phyloP scores from a whole-genome alignment of 2,888 invertebrate species.

The Lasioglossum oenotherae region DNA sequence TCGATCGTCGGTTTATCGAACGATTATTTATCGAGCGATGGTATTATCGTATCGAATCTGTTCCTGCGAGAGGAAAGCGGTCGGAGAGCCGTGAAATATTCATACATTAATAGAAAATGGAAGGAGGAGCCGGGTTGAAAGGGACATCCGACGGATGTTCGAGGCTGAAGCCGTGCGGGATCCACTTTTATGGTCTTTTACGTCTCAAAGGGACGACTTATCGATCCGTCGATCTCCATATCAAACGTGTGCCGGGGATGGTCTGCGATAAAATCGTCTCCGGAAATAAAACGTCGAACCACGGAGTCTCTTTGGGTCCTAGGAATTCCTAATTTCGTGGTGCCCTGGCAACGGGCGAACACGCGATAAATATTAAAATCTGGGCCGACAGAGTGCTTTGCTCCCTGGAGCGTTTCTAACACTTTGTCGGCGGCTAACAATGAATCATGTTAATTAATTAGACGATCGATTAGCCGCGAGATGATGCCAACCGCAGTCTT shows the following conservation, averaged over 20 bases:
- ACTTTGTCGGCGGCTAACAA: conserved; percentile 3
- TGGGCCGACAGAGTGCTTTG: neutral
- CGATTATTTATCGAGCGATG: neutral
- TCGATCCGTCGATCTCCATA: conserved; percentile 65
- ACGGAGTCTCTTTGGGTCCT: neutral
- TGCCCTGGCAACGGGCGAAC: neutral
- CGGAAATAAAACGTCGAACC: conserved; percentile 59
- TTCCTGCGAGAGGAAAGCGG: neutral
- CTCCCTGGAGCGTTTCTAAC: neutral
- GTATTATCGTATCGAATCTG: neutral
- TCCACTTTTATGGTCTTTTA: conserved; percentile 59
- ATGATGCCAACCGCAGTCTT: neutral
- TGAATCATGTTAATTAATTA: conserved; percentile 36
- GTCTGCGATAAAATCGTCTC: conserved; percentile 50
- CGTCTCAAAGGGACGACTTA: conserved; percentile 61
- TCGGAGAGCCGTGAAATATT: neutral
- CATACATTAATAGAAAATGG: neutral
- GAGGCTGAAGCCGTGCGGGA: conserved; percentile 27
- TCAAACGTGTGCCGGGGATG: conserved; percentile 51
- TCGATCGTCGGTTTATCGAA: neutral
- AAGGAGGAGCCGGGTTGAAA: neutral
- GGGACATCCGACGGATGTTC: conserved; percentile 3
- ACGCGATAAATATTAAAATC: conserved; percentile 34
- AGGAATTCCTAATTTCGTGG: conserved; percentile 26
- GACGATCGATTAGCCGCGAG: conserved; percentile 20